Percentiles rank a stretch among this genome's conserved stretches.
phyloP scores from a whole-genome alignment of 1,140 invertebrate genomes.

The Eupeodes corollae region DNA sequence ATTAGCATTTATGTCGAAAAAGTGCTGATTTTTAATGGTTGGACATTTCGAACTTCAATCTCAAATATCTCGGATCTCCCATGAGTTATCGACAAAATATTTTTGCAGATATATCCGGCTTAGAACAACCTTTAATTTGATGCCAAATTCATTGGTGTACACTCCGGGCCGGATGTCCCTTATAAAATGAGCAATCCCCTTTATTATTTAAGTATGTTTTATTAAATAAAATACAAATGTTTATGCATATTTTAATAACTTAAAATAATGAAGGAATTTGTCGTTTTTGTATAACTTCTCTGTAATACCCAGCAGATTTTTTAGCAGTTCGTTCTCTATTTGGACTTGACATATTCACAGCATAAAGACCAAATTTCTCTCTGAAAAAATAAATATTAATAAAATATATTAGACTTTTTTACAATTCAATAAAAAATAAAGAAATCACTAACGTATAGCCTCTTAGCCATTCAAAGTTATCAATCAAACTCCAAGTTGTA shows the following conservation, averaged over 20 bases:
- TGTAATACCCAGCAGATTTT: neutral
- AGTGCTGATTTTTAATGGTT: no score
- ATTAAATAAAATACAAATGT: neutral
- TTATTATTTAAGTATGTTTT: no score
- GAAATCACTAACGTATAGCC: conserved; percentile 50
- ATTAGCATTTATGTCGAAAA: no score
- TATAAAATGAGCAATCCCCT: no score
- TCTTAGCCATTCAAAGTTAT: conserved; percentile 66
- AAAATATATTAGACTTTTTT: neutral
- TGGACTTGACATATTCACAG: conserved; percentile 1
- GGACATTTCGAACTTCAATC: no score
- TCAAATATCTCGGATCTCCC: no score
- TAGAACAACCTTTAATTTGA: no score
- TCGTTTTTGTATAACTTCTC: neutral
- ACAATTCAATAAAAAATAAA: neutral
- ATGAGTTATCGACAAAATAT: no score
- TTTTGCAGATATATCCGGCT: no score
- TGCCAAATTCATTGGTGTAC: no score
- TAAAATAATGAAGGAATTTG: neutral
- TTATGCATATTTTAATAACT: neutral
- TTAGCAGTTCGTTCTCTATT: neutral
- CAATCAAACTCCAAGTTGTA: conserved; percentile 60
- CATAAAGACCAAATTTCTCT: conserved; percentile 6
- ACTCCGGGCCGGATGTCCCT: no score
- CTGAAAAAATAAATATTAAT: neutral